These are phyloP conservation scores for Eutrigla gurnardus DNA, from an alignment of 2,797 vertebrate species.

Conservation along the genomic window DNA sequence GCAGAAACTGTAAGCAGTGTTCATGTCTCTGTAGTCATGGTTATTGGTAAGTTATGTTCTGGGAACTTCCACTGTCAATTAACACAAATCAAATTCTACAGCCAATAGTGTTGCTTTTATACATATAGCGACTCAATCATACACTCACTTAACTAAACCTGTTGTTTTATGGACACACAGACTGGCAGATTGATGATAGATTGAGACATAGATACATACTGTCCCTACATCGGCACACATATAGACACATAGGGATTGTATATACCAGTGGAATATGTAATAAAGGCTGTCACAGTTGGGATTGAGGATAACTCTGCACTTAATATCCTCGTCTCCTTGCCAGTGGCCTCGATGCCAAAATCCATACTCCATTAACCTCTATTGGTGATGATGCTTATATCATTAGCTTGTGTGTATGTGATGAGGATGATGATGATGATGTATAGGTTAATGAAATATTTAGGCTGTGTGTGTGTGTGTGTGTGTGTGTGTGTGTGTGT, in stretches of 20 bases:
- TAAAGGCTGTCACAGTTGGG: conserved; percentile 27
- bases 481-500: neutral
- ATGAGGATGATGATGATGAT: conserved; percentile 52
- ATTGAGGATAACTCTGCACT: conserved; percentile 53
- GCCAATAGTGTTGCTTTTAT: neutral
- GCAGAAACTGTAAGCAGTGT: too few species aligned
- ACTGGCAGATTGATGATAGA: neutral
- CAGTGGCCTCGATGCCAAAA: conserved; percentile 59
- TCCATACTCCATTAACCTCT: conserved; percentile 77
- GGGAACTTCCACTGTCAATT: neutral
- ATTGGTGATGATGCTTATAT: conserved; percentile 64
- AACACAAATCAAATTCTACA: neutral
- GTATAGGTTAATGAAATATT: conserved; percentile 57
- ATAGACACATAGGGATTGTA: conserved; percentile 3
- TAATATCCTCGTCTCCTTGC: conserved; percentile 50
- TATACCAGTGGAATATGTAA: conserved; percentile 39
- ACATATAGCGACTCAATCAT: too few species aligned
- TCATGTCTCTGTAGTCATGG: neutral
- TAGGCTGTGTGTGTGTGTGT: conserved; percentile 28
- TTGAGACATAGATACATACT: neutral
- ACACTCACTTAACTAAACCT: neutral
- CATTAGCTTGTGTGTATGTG: conserved; percentile 54
- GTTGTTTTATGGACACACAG: neutral
- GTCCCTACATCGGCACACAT: neutral
- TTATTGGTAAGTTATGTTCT: neutral